Evolutionary conservation across 2,113 vertebrate genomes (phyloP).

Genomic region (Boulengeromyrus knoepffleri): DNA sequence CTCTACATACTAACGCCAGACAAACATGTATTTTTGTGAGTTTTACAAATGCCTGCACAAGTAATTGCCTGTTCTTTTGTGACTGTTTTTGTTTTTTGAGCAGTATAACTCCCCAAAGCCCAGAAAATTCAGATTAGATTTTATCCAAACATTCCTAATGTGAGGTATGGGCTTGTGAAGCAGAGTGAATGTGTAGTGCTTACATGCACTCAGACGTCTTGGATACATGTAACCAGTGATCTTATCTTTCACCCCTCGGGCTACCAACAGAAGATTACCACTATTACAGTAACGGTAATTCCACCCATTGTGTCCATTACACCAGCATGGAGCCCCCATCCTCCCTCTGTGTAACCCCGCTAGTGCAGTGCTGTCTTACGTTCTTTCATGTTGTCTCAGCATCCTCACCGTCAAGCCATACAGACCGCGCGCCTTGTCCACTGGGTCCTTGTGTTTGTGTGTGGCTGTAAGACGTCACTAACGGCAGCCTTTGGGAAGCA

Average conservation of each 20-base stretch:
- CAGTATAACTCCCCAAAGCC: not conserved
- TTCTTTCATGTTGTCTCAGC: not conserved
- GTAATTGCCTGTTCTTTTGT: not conserved
- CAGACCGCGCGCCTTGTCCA: not conserved
- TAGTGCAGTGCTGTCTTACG: slow-evolving; percentile 17
- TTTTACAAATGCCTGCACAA: not conserved
- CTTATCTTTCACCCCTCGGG: slow-evolving; percentile 59
- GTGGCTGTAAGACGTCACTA: not conserved
- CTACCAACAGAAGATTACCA: slow-evolving; percentile 93
- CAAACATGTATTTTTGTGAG: not conserved
- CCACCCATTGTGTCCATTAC: slow-evolving; percentile 44
- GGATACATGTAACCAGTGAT: slow-evolving; percentile 48
- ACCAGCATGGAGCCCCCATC: slow-evolving; percentile 43
- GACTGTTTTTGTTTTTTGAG: not conserved
- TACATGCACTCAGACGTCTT: slow-evolving; percentile 31
- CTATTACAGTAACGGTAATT: slow-evolving; percentile 98
- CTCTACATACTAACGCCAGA: not conserved
- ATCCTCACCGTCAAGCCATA: not conserved
- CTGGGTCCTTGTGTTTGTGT: not conserved
- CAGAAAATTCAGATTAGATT: not conserved
- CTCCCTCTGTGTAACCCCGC: not conserved
- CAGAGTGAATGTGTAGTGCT: not conserved
- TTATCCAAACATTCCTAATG: not conserved
- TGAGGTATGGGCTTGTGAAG: not conserved
- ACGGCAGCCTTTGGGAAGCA: not conserved